These are phyloP conservation scores for Spodoptera picta DNA, from an alignment of 2,888 invertebrate species.

Conservation along the genomic window DNA sequence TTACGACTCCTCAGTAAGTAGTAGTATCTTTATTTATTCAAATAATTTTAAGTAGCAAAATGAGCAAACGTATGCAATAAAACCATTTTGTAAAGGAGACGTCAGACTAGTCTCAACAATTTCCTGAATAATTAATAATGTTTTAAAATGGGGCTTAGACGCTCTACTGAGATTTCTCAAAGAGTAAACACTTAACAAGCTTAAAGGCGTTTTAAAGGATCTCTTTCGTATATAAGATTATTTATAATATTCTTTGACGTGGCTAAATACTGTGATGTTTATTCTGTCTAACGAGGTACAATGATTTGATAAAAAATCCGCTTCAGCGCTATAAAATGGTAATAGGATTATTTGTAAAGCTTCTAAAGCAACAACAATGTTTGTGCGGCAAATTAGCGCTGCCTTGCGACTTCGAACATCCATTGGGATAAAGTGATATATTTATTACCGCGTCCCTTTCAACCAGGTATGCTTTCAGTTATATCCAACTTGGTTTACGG, in stretches of 20 bases:
- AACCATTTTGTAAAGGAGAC: conserved; percentile 5
- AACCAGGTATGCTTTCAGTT: conserved; percentile 19
- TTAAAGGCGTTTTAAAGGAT: conserved; percentile 25
- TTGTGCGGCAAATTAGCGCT: conserved; percentile 43
- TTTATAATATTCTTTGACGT: conserved; percentile 38
- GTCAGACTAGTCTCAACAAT: conserved; percentile 3
- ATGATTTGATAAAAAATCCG: conserved; percentile 47
- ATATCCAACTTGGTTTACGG: conserved; percentile 29
- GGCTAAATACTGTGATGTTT: conserved; percentile 35
- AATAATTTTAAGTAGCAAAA: too few relatives aligned
- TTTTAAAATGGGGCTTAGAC: conserved; percentile 21
- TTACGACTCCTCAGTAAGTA: too few relatives aligned
- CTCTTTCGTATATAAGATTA: conserved; percentile 15
- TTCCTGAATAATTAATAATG: conserved; percentile 24
- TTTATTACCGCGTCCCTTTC: conserved; percentile 40
- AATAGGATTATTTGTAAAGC: conserved; percentile 42
- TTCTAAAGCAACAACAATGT: conserved; percentile 34
- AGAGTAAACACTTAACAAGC: conserved; percentile 32
- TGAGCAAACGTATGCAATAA: background rate
- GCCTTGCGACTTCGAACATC: conserved; percentile 35
- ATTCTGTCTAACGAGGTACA: conserved; percentile 45
- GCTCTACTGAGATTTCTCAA: conserved; percentile 18
- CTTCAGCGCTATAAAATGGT: conserved; percentile 35
- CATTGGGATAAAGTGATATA: conserved; percentile 39
- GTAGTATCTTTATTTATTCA: too few relatives aligned